These are phyloP conservation scores for Champsocephalus gunnari DNA, from an alignment of 2,797 vertebrate species.

Conservation along the genomic window DNA sequence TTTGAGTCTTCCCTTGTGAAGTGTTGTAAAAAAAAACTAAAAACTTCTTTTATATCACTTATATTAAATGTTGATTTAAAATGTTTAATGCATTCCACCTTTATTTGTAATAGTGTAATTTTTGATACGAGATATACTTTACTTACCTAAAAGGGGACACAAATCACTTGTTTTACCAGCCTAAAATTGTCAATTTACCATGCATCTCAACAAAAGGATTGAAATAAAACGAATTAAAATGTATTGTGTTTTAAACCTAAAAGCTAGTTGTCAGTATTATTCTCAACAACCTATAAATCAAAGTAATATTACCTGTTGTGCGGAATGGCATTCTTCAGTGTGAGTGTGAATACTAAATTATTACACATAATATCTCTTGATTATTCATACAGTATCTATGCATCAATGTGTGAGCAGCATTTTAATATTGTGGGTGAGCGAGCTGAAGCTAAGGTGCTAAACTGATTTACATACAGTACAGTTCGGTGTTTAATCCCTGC, in stretches of 20 bases:
- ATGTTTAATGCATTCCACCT: background rate
- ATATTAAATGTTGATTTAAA: no score
- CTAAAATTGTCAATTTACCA: no score
- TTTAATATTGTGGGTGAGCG: background rate
- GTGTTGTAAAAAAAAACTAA: background rate
- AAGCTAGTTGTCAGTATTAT: background rate
- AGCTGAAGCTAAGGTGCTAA: background rate
- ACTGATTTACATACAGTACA: constrained; percentile 9
- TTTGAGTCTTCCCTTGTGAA: background rate
- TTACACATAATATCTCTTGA: background rate
- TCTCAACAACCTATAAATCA: background rate
- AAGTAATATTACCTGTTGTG: background rate
- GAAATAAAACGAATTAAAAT: background rate
- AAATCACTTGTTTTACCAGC: background rate
- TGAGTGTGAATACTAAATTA: background rate
- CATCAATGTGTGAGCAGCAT: constrained; percentile 6
- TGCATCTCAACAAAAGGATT: no score
- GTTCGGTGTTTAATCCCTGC: background rate
- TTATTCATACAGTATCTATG: constrained; percentile 15
- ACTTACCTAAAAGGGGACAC: background rate
- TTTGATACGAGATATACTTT: background rate
- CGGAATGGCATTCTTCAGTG: background rate
- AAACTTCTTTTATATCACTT: background rate
- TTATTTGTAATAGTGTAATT: no score
- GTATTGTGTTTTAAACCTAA: no score